Evolutionary conservation across 64 coral and sea anemone genomes (phyloP).

Genomic region (Dendrophyllia cribrosa): DNA sequence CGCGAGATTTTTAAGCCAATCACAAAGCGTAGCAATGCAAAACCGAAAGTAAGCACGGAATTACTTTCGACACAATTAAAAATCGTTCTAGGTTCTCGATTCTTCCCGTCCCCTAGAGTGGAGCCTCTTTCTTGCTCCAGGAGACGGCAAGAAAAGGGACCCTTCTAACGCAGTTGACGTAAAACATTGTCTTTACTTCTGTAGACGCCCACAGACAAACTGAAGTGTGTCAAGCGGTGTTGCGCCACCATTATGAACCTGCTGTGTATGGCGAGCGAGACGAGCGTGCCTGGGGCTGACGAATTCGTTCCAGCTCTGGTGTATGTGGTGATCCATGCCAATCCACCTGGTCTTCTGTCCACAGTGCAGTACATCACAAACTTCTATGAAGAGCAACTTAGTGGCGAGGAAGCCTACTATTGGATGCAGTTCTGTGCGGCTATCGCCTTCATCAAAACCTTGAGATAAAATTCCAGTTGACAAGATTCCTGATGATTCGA

Average conservation of each 20-base stretch:
- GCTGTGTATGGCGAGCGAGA: constrained; percentile 88
- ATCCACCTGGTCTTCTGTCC: constrained; percentile 90
- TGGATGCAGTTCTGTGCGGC: constrained; percentile 99
- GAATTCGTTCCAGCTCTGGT: constrained; percentile 93
- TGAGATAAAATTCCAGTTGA: constrained; percentile 13
- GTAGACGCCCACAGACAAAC: constrained; percentile 97
- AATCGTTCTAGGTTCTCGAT: too few relatives aligned
- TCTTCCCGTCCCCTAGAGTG: too few relatives aligned
- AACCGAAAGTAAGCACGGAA: too few relatives aligned
- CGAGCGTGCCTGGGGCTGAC: constrained; percentile 89
- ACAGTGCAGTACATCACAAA: constrained; percentile 93
- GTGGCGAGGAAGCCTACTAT: constrained; percentile 91
- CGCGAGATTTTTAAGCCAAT: too few relatives aligned
- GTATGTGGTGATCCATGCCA: constrained; percentile 90
- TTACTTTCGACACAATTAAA: too few relatives aligned
- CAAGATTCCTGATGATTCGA: background rate
- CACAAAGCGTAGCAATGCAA: too few relatives aligned
- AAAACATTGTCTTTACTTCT: background rate
- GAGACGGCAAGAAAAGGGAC: too few relatives aligned
- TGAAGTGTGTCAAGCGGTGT: constrained; percentile 97
- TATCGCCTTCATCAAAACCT: constrained; percentile 93
- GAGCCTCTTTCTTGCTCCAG: too few relatives aligned
- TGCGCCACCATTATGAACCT: constrained; percentile 98
- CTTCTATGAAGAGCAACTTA: constrained; percentile 75
- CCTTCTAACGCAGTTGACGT: too few relatives aligned